These are phyloP conservation scores for Bursaphelenchus mucronatus DNA, from an alignment of 1,140 invertebrate species.

Conservation along the genomic window DNA sequence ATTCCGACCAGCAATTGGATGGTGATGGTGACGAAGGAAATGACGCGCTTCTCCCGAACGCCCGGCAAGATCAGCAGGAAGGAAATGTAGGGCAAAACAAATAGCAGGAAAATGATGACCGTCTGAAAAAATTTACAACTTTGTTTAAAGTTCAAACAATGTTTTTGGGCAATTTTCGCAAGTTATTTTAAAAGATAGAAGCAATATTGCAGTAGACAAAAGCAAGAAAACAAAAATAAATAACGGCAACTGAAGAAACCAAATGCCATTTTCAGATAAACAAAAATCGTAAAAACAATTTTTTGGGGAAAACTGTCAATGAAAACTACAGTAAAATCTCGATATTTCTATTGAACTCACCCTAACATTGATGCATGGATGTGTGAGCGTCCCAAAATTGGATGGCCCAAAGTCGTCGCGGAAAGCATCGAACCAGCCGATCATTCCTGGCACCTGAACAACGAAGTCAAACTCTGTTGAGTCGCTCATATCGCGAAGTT, in stretches of 20 bases:
- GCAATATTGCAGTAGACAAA: too few species aligned
- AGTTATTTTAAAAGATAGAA: too few species aligned
- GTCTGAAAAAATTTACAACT: constrained; percentile 31
- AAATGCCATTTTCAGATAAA: too few species aligned
- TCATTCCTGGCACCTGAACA: constrained; percentile 11
- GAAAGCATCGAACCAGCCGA: constrained; percentile 31
- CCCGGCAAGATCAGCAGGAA: constrained; percentile 50
- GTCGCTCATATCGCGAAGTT: not conserved
- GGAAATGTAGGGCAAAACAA: constrained; percentile 45
- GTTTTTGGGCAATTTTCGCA: too few species aligned
- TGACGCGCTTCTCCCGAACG: constrained; percentile 44
- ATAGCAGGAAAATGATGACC: constrained; percentile 34
- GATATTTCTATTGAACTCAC: constrained; percentile 11
- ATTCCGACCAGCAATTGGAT: constrained; percentile 42
- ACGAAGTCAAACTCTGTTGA: constrained; percentile 7
- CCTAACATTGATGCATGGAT: constrained; percentile 24
- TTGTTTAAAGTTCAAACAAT: too few species aligned
- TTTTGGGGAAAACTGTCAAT: too few species aligned
- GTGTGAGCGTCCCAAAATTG: constrained; percentile 16
- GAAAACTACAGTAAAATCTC: too few species aligned
- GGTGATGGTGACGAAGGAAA: constrained; percentile 38
- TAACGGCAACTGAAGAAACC: too few species aligned
- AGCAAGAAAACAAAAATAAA: too few species aligned
- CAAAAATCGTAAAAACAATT: too few species aligned
- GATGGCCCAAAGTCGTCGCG: constrained; percentile 21